Percentiles rank a stretch among this genome's conserved stretches.
Conservation (phyloP, 2,888 invertebrate genomes). For the Nomada flava region DNA sequence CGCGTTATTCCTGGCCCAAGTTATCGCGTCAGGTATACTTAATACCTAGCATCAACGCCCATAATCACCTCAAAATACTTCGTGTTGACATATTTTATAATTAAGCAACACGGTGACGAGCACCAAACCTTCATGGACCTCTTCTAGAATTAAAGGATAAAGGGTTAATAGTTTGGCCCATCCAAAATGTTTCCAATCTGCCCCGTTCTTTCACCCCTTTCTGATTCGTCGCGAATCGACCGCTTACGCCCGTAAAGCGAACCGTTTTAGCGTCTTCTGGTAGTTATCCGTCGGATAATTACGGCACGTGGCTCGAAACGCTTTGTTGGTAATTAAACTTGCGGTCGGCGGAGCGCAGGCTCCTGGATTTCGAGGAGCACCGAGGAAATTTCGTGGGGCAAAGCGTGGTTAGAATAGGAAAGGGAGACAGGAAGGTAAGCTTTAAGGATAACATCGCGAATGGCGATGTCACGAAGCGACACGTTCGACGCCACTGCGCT, state of each 20-base stretch:
- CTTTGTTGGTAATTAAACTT: conserved; percentile 69
- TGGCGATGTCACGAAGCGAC: conserved; percentile 76
- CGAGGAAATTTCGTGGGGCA: conserved; percentile 41
- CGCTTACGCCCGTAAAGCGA: conserved; percentile 44
- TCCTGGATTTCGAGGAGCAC: conserved; percentile 32
- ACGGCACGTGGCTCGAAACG: conserved; percentile 64
- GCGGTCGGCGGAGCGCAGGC: conserved; percentile 26
- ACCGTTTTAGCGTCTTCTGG: conserved; percentile 54
- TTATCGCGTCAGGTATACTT: too few species aligned
- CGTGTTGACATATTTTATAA: too few species aligned
- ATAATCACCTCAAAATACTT: too few species aligned
- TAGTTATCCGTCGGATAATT: conserved; percentile 65
- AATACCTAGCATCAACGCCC: too few species aligned
- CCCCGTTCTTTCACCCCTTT: conserved; percentile 8
- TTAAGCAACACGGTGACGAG: neutral
- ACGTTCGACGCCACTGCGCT: conserved; percentile 61
- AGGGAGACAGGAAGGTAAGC: conserved; percentile 29
- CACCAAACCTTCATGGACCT: too few species aligned
- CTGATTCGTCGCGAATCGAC: conserved; percentile 25
- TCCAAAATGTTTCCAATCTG: conserved; percentile 11
- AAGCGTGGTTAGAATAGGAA: conserved; percentile 15
- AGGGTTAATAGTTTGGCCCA: neutral
- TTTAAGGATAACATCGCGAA: conserved; percentile 62
- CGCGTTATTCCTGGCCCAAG: too few species aligned
- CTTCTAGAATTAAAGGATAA: neutral